Base-by-base conservation (phyloP, 2,888 invertebrate genomes). In the Theretra japonica region DNA sequence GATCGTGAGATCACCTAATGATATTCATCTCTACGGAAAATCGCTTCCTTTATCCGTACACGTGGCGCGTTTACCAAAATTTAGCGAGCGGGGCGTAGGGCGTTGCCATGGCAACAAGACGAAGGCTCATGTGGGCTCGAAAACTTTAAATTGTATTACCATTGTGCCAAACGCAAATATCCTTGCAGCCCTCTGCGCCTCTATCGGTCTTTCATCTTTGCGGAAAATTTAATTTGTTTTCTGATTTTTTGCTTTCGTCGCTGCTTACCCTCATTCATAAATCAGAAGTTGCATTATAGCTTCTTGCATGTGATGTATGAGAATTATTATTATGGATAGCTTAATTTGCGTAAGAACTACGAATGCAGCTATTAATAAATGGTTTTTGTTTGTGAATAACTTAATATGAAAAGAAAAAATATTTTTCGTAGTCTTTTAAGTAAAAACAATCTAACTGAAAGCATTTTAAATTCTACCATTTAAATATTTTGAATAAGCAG, bases 141-240 rank as follows among this genome's bases (percentile, higher is more conserved):
- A 90, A 92, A 93, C 92, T 94, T 94, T 94, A 93, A 94, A 94
- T 93, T 93, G 92, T 90, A 92, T 93, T 93, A 90, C 88, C 87
- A 86, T 79, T 82, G 86, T 84, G 82, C 84, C 81, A 82, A 88
- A 89, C 86, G 86, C 85, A 89, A 88, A 91, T 90, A 87, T 88
- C 87, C 89, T 83, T 81, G 79, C 82, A 83, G 80, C 81, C 77
- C 81, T 82, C 74, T 82, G 78, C 77, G 75, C 73, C 79, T 75
- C 82, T 84, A 87, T 87, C 85, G 87, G 84, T 86, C 86, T 88
- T 86, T 80, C 77, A 79, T 76, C 72, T 70, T 72, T 77, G 73
- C 48, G 73, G 57, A 73, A 76, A 77, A 82, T 80, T 76, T 72
- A 77, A 75, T 80, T 80, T 76, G 71, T 73, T 73, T 72, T 69